Conservation (phyloP, 2,888 invertebrate genomes). For the Omphaloscelis lunosa region DNA sequence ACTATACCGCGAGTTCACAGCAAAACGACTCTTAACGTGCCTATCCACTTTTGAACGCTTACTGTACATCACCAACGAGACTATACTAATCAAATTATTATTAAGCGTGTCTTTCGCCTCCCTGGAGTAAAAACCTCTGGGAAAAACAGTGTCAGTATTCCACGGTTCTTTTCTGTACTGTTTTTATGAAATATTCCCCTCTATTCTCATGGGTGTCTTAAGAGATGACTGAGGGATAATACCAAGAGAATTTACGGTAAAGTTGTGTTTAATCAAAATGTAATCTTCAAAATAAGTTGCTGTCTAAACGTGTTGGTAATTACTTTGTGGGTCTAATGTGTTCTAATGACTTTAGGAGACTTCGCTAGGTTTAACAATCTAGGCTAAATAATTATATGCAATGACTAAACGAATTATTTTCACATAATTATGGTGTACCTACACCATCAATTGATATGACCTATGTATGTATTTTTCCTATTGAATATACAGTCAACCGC, state of each 20-base stretch:
- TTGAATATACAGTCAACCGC: background rate
- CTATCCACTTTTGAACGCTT: too few relatives aligned
- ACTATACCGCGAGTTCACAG: too few relatives aligned
- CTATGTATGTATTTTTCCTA: background rate
- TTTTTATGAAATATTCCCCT: slow-evolving; percentile 45
- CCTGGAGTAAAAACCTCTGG: slow-evolving; percentile 16
- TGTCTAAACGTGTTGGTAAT: slow-evolving; percentile 18
- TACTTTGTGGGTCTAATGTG: slow-evolving; percentile 7
- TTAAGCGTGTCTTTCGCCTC: slow-evolving; percentile 34
- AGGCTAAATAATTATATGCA: background rate
- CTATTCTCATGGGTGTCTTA: slow-evolving; percentile 42
- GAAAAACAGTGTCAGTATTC: slow-evolving; percentile 41
- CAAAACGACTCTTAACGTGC: too few relatives aligned
- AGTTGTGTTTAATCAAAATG: slow-evolving; percentile 39
- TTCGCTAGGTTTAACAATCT: background rate
- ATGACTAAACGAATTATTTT: background rate
- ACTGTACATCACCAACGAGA: slow-evolving; percentile 29
- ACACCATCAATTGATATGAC: background rate
- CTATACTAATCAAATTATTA: slow-evolving; percentile 52
- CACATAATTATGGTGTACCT: background rate
- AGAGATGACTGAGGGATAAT: slow-evolving; percentile 26
- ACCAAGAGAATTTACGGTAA: slow-evolving; percentile 6
- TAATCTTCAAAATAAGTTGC: slow-evolving; percentile 24
- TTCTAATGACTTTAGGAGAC: background rate
- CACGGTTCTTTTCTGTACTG: slow-evolving; percentile 4